A percentile compares a stretch with the other conserved stretches of the same genome.
phyloP scores from a whole-genome alignment of 2,113 vertebrate genomes.

The Hyla sarda region DNA sequence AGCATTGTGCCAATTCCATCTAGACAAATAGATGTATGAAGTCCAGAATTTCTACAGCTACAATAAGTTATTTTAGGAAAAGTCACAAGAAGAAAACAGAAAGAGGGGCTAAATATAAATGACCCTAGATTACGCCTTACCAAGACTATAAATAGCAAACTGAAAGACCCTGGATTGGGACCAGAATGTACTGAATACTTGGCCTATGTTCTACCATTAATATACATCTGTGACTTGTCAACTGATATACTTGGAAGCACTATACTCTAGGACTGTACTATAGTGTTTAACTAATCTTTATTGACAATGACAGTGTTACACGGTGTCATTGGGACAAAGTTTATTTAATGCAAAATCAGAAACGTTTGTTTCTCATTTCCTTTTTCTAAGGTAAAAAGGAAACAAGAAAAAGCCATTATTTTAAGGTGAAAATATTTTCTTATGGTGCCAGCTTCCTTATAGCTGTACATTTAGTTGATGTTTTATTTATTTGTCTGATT shows the following conservation, averaged over 20 bases:
- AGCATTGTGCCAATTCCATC: neutral
- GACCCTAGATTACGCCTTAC: constrained; percentile 21
- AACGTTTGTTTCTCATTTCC: neutral
- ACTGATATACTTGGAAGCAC: constrained; percentile 20
- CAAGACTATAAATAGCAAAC: constrained; percentile 22
- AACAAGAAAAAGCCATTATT: neutral
- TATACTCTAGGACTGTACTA: neutral
- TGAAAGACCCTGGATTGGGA: constrained; percentile 34
- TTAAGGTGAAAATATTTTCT: no score
- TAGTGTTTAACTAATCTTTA: neutral
- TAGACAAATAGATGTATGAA: neutral
- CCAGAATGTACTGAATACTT: constrained; percentile 45
- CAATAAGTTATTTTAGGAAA: neutral
- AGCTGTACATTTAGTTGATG: no score
- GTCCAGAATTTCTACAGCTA: neutral
- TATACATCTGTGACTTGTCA: constrained; percentile 20
- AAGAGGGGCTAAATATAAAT: constrained; percentile 35
- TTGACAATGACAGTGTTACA: neutral
- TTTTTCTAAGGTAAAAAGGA: neutral
- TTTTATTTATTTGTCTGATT: no score
- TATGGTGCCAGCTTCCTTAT: no score
- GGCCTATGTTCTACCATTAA: neutral
- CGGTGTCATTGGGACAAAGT: neutral
- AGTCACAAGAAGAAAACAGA: constrained; percentile 21
- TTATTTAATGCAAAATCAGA: neutral